phyloP scores from a whole-genome alignment of 2,888 invertebrate genomes.

The Mythimna impura region DNA sequence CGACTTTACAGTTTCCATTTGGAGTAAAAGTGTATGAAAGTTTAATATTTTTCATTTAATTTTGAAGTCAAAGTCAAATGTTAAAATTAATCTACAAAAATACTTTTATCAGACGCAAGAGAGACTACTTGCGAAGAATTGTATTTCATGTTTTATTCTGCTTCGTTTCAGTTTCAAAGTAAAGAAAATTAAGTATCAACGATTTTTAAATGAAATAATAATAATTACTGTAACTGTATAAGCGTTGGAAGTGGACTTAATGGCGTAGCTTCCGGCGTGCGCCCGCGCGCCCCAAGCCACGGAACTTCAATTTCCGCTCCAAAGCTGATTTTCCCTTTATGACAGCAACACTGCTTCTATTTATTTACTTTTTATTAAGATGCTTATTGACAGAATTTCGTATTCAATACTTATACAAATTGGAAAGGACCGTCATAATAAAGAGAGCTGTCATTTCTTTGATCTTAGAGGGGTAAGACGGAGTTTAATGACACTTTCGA shows the following conservation, averaged over 20 bases:
- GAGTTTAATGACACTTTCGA: neutral
- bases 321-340: conserved; percentile 84
- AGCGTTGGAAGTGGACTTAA: conserved; percentile 78
- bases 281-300: conserved; percentile 79
- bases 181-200: conserved; percentile 37
- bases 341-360: conserved; percentile 73
- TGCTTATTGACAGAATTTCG: conserved; percentile 69
- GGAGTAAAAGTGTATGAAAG: neutral
- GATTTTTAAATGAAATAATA: conserved; percentile 68
- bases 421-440: conserved; percentile 37
- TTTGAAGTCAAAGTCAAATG: too few relatives aligned
- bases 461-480: conserved; percentile 17
- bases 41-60: too few relatives aligned
- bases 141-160: neutral
- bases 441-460: conserved; percentile 25
- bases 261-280: conserved; percentile 79
- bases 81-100: neutral
- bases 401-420: conserved; percentile 53
- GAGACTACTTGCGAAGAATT: neutral
- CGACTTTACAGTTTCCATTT: neutral
- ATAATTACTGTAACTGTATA: conserved; percentile 75
- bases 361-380: conserved; percentile 70
- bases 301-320: conserved; percentile 87
- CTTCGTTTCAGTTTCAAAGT: conserved; percentile 8
- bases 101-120: neutral